A percentile compares a stretch with the other conserved stretches of the same genome.
These are phyloP conservation scores for Charina bottae DNA, from an alignment of 2,113 vertebrate species.

Conservation along the genomic window DNA sequence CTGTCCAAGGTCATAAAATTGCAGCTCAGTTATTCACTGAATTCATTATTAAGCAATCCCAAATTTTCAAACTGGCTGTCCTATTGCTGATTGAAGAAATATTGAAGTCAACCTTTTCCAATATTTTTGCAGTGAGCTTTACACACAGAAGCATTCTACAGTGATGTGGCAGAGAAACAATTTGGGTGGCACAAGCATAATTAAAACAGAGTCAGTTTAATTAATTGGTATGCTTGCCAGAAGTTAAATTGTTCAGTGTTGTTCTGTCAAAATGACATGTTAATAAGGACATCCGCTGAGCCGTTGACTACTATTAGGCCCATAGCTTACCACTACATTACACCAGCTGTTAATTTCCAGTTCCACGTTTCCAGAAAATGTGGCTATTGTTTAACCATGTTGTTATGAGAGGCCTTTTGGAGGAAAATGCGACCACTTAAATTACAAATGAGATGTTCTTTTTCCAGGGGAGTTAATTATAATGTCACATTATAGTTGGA, in stretches of 20 bases:
- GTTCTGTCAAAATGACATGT: conserved; percentile 25
- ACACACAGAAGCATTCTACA: background rate
- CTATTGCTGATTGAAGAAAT: conserved; percentile 8
- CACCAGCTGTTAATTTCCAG: conserved; percentile 65
- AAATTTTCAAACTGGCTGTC: background rate
- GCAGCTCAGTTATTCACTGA: background rate
- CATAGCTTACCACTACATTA: conserved; percentile 42
- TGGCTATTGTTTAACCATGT: conserved; percentile 59
- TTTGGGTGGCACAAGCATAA: conserved; percentile 35
- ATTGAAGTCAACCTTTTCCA: conserved; percentile 20
- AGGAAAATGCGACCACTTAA: conserved; percentile 58
- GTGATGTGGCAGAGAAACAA: background rate
- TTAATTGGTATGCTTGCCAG: conserved; percentile 42
- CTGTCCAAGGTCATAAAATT: background rate
- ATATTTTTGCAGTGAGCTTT: conserved; percentile 11
- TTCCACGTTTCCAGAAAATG: conserved; percentile 57
- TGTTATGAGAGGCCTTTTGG: conserved; percentile 50
- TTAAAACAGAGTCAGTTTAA: conserved; percentile 42
- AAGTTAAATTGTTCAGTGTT: conserved; percentile 38
- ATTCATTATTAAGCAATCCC: background rate
- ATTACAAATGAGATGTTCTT: conserved; percentile 56
- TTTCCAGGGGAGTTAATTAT: conserved; percentile 45
- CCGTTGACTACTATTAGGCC: conserved; percentile 47
- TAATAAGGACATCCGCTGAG: conserved; percentile 58
- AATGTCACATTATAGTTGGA: conserved; percentile 52